A percentile compares a stretch with the other conserved stretches of the same genome.
Conservation (phyloP, 2,113 vertebrate genomes). For the Collichthys lucidus region DNA sequence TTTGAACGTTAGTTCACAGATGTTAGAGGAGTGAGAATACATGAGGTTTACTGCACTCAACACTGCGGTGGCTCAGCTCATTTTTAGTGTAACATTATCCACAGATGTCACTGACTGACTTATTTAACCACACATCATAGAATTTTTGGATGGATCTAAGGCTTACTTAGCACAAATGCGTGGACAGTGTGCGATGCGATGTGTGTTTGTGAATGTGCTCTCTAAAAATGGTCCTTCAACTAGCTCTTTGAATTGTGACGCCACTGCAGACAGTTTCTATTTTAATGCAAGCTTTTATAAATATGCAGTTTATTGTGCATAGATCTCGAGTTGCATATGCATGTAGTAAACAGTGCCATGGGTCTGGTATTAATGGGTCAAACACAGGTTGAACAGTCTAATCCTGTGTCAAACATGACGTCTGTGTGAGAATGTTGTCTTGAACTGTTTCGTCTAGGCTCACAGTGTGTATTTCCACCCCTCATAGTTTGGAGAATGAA, state of each 20-base stretch:
- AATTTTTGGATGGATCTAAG: neutral
- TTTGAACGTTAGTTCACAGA: no score
- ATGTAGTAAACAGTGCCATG: neutral
- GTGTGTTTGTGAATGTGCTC: neutral
- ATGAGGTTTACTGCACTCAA: no score
- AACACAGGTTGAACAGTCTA: conserved; percentile 24
- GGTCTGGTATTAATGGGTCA: conserved; percentile 3
- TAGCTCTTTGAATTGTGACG: conserved; percentile 36
- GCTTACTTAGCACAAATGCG: conserved; percentile 16
- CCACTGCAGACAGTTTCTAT: conserved; percentile 9
- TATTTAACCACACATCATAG: conserved; percentile 21
- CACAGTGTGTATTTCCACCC: neutral
- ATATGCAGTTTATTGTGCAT: no score
- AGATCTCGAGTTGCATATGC: no score
- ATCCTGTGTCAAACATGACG: neutral
- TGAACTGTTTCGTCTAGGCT: neutral
- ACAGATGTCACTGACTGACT: conserved; percentile 27
- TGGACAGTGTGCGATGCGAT: no score
- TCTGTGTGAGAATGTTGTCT: neutral
- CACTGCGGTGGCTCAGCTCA: no score
- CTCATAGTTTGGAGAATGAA: neutral
- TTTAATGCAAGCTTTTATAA: no score
- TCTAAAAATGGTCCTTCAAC: conserved; percentile 5
- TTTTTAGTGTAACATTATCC: no score
- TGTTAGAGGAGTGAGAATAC: no score